These are phyloP conservation scores for Scaptomyza graminum DNA, from an alignment of 1,140 invertebrate species.

Conservation along the genomic window DNA sequence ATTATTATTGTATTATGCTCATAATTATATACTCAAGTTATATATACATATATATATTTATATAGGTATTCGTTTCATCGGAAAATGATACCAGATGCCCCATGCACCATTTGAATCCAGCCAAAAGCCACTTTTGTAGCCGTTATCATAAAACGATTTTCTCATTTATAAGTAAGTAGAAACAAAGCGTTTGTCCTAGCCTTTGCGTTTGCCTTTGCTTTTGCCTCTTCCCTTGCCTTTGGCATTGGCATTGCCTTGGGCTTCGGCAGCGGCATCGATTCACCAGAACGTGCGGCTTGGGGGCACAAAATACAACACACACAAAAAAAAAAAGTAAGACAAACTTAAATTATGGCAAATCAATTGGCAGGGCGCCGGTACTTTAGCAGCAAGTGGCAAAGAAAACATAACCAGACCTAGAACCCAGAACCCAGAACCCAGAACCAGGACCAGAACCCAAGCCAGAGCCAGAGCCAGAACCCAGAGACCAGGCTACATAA, in stretches of 20 bases:
- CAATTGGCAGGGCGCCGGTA: slow-evolving; percentile 59
- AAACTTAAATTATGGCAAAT: slow-evolving; percentile 83
- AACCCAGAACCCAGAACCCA: neutral
- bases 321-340: slow-evolving; percentile 7
- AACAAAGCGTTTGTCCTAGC: slow-evolving; percentile 28
- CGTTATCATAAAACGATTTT: slow-evolving; percentile 81
- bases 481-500: neutral
- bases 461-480: neutral
- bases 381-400: slow-evolving; percentile 33
- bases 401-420: slow-evolving; percentile 40
- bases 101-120: neutral
- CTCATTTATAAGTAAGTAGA: slow-evolving; percentile 60
- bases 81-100: slow-evolving; percentile 34
- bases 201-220: neutral
- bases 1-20: no score
- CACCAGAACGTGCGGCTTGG: slow-evolving; percentile 34
- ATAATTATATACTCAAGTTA: no score
- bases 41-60: no score
- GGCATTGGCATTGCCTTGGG: slow-evolving; percentile 18
- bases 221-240: no score
- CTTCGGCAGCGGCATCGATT: slow-evolving; percentile 5
- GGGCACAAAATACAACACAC: slow-evolving; percentile 24
- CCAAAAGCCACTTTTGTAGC: slow-evolving; percentile 24
- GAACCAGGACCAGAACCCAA: no score
- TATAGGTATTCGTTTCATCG: no score